These are phyloP conservation scores for Caranx ignobilis DNA, from an alignment of 2,113 vertebrate species.

Conservation along the genomic window DNA sequence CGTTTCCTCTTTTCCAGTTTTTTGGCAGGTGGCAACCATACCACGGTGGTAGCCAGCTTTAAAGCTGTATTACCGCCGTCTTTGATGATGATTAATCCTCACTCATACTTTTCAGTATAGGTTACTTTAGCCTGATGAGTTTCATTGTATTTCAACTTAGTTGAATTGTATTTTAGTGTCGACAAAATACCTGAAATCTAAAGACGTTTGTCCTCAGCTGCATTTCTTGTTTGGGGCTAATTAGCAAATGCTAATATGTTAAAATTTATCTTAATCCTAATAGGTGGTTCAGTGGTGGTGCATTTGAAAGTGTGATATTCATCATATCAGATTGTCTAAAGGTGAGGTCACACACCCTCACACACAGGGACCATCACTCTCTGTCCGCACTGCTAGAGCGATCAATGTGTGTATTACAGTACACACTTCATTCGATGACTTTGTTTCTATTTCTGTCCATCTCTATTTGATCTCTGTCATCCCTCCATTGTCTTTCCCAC, in stretches of 20 bases:
- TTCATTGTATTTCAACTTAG: too few relatives aligned
- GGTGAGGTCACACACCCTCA: neutral
- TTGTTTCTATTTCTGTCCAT: neutral
- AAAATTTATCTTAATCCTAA: neutral
- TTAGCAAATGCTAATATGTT: neutral
- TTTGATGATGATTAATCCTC: too few relatives aligned
- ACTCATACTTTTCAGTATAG: too few relatives aligned
- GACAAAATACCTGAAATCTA: neutral
- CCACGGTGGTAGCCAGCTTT: too few relatives aligned
- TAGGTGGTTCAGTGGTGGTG: neutral
- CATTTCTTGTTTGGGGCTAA: neutral
- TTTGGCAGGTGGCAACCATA: too few relatives aligned
- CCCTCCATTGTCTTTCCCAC: neutral
- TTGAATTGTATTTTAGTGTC: too few relatives aligned
- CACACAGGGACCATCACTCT: neutral
- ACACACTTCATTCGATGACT: neutral
- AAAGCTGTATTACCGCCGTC: too few relatives aligned
- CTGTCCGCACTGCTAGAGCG: neutral
- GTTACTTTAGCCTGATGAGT: too few relatives aligned
- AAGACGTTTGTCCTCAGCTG: neutral
- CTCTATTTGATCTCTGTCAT: neutral
- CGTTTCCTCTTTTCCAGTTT: too few relatives aligned
- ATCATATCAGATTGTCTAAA: neutral
- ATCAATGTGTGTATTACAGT: neutral
- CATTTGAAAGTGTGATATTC: neutral